phyloP scores from a whole-genome alignment of 2,113 vertebrate genomes.

The Andinoacara biseriatus region DNA sequence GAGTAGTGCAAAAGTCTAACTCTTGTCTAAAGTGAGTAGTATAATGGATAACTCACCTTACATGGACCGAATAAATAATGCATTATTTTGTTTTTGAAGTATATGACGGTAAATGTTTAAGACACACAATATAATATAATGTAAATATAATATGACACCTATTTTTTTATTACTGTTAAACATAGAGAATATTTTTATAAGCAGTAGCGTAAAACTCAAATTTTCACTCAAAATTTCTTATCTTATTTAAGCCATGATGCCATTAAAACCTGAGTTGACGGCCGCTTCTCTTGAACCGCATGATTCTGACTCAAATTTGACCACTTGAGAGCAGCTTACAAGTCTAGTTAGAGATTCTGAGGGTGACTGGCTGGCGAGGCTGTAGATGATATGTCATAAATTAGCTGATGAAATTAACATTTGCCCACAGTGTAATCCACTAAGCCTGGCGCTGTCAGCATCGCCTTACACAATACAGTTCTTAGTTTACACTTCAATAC shows the following conservation, averaged over 20 bases:
- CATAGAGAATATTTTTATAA: not conserved
- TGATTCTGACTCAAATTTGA: constrained; percentile 6
- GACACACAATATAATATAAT: not conserved
- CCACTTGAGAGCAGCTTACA: constrained; percentile 20
- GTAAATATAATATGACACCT: not conserved
- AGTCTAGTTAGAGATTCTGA: not conserved
- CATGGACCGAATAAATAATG: not conserved
- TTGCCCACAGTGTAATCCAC: constrained; percentile 36
- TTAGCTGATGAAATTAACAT: constrained; percentile 59
- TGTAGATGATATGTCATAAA: constrained; percentile 36
- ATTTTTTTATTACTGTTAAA: not conserved
- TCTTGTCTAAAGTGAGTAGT: not conserved
- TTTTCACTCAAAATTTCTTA: not conserved
- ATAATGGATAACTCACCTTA: not conserved
- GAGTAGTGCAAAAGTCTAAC: not conserved
- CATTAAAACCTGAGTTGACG: not conserved
- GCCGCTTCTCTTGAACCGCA: not conserved
- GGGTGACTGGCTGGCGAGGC: constrained; percentile 7
- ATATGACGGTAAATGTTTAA: not conserved
- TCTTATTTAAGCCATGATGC: not conserved
- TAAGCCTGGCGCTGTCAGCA: constrained; percentile 14
- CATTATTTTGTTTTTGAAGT: not conserved
- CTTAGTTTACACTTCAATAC: constrained; percentile 43
- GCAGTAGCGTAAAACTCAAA: not conserved
- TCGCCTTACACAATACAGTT: constrained; percentile 14